Percentiles rank a stretch among this genome's conserved stretches.
These are phyloP conservation scores for Heliconius melpomene DNA, from an alignment of 1,140 invertebrate species.

Conservation along the genomic window DNA sequence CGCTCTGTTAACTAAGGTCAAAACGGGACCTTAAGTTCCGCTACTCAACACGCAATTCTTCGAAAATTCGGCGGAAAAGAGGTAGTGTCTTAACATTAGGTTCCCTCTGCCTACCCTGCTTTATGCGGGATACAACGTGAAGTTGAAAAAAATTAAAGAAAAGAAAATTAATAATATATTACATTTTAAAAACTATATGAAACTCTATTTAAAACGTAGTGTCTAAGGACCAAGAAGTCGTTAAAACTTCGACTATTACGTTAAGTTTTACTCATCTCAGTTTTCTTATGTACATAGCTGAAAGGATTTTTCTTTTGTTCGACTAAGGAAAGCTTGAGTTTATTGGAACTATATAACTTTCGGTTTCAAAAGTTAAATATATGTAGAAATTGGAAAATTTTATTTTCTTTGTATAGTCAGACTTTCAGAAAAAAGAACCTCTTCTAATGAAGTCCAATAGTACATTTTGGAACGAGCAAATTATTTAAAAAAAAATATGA, in stretches of 20 bases:
- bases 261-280: constrained; percentile 14
- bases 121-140: too few relatives aligned
- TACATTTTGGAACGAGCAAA: too few relatives aligned
- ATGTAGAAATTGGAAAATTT: not conserved
- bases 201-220: constrained; percentile 13
- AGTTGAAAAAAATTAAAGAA: not conserved
- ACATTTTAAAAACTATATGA: not conserved
- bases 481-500: too few relatives aligned
- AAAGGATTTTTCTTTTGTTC: constrained; percentile 13
- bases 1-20: too few relatives aligned
- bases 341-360: not conserved
- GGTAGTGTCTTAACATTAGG: too few relatives aligned
- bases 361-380: constrained; percentile 6
- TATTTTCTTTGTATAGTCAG: too few relatives aligned
- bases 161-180: not conserved
- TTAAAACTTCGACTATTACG: constrained; percentile 31
- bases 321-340: not conserved
- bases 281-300: constrained; percentile 3
- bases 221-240: constrained; percentile 15
- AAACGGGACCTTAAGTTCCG: too few relatives aligned
- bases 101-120: too few relatives aligned
- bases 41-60: too few relatives aligned
- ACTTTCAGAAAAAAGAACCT: too few relatives aligned
- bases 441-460: too few relatives aligned
- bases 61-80: too few relatives aligned